These are phyloP conservation scores for Pteropus rufus DNA, from an alignment of 2,797 vertebrate species.

Conservation along the genomic window DNA sequence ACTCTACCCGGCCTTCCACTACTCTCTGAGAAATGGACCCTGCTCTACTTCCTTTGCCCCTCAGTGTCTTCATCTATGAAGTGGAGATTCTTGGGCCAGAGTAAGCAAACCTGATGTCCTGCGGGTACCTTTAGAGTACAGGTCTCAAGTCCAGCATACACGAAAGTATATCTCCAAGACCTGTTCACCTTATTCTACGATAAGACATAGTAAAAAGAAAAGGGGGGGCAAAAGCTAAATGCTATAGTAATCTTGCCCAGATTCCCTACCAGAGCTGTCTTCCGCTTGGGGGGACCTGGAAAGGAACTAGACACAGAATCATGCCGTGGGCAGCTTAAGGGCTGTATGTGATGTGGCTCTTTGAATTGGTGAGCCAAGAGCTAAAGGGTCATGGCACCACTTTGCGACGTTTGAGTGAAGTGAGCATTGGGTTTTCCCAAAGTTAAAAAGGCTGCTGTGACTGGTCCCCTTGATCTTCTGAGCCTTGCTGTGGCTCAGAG, in stretches of 20 bases:
- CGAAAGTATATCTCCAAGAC: background rate
- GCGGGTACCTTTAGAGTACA: background rate
- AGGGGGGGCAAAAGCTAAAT: conserved; percentile 54
- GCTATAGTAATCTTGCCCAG: conserved; percentile 63
- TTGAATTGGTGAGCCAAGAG: conserved; percentile 75
- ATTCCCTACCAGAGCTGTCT: conserved; percentile 73
- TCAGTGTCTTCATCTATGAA: conserved; percentile 44
- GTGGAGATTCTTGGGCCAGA: background rate
- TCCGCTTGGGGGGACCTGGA: conserved; percentile 69
- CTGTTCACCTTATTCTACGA: background rate
- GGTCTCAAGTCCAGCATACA: background rate
- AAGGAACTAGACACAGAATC: conserved; percentile 70
- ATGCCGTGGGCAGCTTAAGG: conserved; percentile 67
- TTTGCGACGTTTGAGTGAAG: conserved; percentile 74
- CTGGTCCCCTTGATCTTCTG: conserved; percentile 75
- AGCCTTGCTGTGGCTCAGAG: conserved; percentile 72
- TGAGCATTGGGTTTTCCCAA: conserved; percentile 76
- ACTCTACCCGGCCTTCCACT: background rate
- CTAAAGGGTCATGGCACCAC: conserved; percentile 75
- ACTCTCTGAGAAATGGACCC: background rate
- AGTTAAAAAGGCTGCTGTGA: conserved; percentile 76
- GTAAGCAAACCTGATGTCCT: background rate
- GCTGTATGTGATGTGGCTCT: conserved; percentile 75
- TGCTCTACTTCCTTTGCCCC: conserved; percentile 13
- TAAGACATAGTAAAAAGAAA: conserved; percentile 45